These are phyloP conservation scores for Stichodactyla mertensii DNA, from an alignment of 64 coral and sea anemone species.

Conservation along the genomic window DNA sequence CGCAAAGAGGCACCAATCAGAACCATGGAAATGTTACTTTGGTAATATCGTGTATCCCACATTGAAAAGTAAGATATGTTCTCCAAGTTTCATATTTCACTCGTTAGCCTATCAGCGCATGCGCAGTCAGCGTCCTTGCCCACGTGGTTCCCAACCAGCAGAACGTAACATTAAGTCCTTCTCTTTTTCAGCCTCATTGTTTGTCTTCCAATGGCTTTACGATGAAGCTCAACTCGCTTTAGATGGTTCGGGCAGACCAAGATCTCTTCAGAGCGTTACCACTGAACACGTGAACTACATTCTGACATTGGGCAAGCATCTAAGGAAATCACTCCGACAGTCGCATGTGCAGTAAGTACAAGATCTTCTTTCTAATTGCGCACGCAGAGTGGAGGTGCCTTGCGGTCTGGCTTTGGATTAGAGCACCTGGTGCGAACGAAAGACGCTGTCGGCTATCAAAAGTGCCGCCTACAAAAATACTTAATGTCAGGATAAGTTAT, in stretches of 20 bases:
- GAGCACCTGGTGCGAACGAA: too few species aligned
- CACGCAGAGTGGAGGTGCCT: too few species aligned
- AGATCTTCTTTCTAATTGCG: too few species aligned
- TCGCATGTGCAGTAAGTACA: conserved; percentile 12
- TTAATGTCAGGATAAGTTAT: too few species aligned
- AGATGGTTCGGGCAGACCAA: neutral
- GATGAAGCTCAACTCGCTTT: conserved; percentile 33
- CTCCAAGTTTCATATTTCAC: too few species aligned
- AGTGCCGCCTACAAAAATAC: too few species aligned
- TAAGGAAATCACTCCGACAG: conserved; percentile 12
- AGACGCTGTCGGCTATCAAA: too few species aligned
- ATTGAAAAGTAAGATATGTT: conserved; percentile 32
- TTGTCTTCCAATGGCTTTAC: conserved; percentile 65
- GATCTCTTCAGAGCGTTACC: neutral
- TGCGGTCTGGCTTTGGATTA: too few species aligned
- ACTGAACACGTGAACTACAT: neutral
- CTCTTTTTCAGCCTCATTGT: conserved; percentile 25
- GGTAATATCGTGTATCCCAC: conserved; percentile 65
- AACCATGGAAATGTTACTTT: conserved; percentile 83
- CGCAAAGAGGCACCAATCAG: conserved; percentile 20
- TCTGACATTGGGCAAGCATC: neutral
- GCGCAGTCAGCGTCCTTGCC: too few species aligned
- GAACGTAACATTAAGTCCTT: neutral
- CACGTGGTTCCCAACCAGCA: too few species aligned
- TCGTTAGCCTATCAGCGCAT: too few species aligned